Evolutionary conservation across 2,113 vertebrate genomes (phyloP), one percentile per base, ranked within the genome.

Genomic region (Synodontis membranacea): DNA sequence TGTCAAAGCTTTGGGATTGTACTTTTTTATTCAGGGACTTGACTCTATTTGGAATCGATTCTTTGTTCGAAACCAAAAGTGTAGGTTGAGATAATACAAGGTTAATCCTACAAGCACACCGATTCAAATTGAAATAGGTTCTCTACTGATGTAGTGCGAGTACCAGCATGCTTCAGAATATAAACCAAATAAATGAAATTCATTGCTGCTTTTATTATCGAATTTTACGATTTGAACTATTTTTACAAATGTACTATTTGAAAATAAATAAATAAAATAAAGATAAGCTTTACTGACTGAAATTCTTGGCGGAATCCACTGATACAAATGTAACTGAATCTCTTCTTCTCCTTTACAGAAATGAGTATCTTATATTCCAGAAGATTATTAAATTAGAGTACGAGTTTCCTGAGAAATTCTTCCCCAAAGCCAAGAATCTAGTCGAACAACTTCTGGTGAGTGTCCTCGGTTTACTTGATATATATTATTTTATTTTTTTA

Each of bases 371-470:
- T 92, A 99, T 99, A 97, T 99, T 99, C 94, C 98, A 99, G 96
- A 99, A 99, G 95, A 99, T 99, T 94, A 99, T 99, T 95, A 99
- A 98, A 87, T 93, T 99, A 95, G 98, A 99, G 89, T 99, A 99
- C 91, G 97, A 99, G 91, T 99, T 99, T 87, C 98, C 98, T 88
- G 98, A 99, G 93, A 99, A 99, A 94, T 99, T 99, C 93, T 99
- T 99, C 90, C 98, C 98, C 89, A 99, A 99, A 93, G 98, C 98
- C 87, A 98, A 97, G 95, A 98, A 99, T 90, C 96, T 99, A 82
- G 98, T 99, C 90, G 96, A 97, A 92, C 97, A 96, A 88, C 96
- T 99, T 86, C 92, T 99, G 97, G 98, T 99, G 95, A 94, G 91
- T 42, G n/a, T 79, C 12, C 2, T 8, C 23, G 4, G 42, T 89